Evolutionary conservation across 1,140 invertebrate genomes (phyloP), one percentile per base, ranked within the genome.

Genomic region (Acyrthosiphon pisum): DNA sequence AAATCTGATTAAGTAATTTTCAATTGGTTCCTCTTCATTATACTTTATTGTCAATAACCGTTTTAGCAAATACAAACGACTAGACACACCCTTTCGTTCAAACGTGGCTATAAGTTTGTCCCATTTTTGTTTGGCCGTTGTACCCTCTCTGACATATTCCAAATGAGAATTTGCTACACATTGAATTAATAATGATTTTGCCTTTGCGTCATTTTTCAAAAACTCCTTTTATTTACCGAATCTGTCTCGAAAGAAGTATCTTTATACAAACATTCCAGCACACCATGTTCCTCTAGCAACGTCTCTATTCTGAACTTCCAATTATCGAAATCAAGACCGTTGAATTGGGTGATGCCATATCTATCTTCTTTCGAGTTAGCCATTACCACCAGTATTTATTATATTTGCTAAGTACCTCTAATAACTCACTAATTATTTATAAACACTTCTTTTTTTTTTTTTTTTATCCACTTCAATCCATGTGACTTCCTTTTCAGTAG

Each of bases 81-180:
- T 86, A 37, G 30, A 53, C 41, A 86, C 76, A 37, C 92, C 76
- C 90, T 94, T 94, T 35, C 94, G 41, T 60, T 94, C 94, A 93
- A 94, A 94, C 23, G 91, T 94, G 18, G 86, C 23, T 11, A 48
- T 68, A 41, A 94, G 68, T 6, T 89, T 93, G 8, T 68, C 81
- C 94, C 94, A 94, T 37, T 94, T 53, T 22, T 94, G 93, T 93
- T 89, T 94, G 7, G 93, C 46, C 7, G 90, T 94, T n/a, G 48
- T 87, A 83, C 90, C 93, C 22, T 94, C 94, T 91, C 94, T 94
- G 2, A 92, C 94, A 91, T 94, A 94, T 91, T 94, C 94, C 81
- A 94, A 44, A 89, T 94, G 94, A 76, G 88, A 94, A n/a, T 94
- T 94, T 0, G 94, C 94, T 18, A 94, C 94, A 22, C 92, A 30